phyloP scores from a whole-genome alignment of 2,888 invertebrate genomes.

The Rhagonycha fulva region DNA sequence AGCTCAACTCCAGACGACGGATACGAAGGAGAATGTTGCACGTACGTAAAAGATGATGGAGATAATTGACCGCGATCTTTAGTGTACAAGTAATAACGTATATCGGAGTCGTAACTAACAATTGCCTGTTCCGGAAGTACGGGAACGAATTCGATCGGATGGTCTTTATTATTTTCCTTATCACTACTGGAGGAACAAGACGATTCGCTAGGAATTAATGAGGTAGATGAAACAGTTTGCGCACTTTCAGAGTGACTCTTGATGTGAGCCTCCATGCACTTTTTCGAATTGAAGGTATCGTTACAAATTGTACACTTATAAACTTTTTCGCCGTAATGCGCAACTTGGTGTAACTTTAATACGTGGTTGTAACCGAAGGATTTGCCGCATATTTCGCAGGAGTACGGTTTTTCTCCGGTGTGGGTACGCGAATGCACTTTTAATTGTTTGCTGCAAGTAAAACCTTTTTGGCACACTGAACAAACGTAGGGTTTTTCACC shows the following conservation, averaged over 20 bases:
- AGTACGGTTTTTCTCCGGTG: slow-evolving; percentile 89
- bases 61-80: slow-evolving; percentile 42
- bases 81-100: slow-evolving; percentile 46
- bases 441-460: slow-evolving; percentile 89
- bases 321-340: slow-evolving; percentile 89
- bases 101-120: slow-evolving; percentile 48
- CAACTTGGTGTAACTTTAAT: slow-evolving; percentile 80
- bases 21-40: slow-evolving; percentile 25
- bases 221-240: slow-evolving; percentile 56
- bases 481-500: slow-evolving; percentile 83
- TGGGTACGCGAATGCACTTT: slow-evolving; percentile 91
- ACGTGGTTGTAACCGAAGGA: slow-evolving; percentile 93
- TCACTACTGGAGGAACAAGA: slow-evolving; percentile 54
- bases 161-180: slow-evolving; percentile 60
- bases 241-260: slow-evolving; percentile 71
- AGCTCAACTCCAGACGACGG: slow-evolving; percentile 50
- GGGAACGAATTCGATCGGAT: slow-evolving; percentile 36
- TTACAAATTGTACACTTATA: slow-evolving; percentile 92
- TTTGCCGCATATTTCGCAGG: slow-evolving; percentile 88
- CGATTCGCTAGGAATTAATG: slow-evolving; percentile 49
- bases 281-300: slow-evolving; percentile 88
- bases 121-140: slow-evolving; percentile 36
- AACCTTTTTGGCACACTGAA: slow-evolving; percentile 84
- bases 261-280: slow-evolving; percentile 88
- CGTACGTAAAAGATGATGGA: slow-evolving; percentile 35